phyloP scores from a whole-genome alignment of 2,888 invertebrate species.

The Cyrtodaria siliqua region DNA sequence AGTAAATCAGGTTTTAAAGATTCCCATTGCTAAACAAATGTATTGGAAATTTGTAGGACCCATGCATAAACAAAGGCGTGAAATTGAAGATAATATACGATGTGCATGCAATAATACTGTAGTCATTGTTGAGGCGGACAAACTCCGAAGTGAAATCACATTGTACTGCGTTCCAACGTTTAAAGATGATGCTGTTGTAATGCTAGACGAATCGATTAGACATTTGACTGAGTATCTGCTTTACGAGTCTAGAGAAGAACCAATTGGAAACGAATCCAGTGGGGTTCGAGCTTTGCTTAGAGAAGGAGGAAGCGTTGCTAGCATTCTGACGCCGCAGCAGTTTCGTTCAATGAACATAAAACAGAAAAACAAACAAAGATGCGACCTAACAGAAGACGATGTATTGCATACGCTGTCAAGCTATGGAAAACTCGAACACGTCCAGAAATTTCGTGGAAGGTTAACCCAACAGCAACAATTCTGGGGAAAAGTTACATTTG shows the following conservation, averaged over 20 bases:
- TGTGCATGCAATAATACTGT: constrained; percentile 45
- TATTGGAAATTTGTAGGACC: constrained; percentile 72
- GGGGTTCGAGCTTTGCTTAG: constrained; percentile 69
- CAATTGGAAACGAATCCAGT: constrained; percentile 36
- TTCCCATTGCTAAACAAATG: constrained; percentile 65
- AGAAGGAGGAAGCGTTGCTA: constrained; percentile 64
- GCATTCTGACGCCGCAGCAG: constrained; percentile 72
- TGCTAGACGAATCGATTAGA: constrained; percentile 18
- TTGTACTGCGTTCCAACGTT: constrained; percentile 60
- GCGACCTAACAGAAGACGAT: constrained; percentile 26
- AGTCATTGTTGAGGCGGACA: constrained; percentile 70
- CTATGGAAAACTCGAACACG: constrained; percentile 65
- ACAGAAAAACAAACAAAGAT: constrained; percentile 22
- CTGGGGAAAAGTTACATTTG: constrained; percentile 76
- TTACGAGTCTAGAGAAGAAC: constrained; percentile 53
- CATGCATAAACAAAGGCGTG: constrained; percentile 63
- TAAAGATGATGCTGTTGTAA: constrained; percentile 15
- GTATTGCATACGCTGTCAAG: constrained; percentile 7
- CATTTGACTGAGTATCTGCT: constrained; percentile 34
- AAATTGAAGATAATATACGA: constrained; percentile 61
- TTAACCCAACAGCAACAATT: constrained; percentile 24
- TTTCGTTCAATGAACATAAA: constrained; percentile 67
- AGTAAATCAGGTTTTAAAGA: constrained; percentile 55
- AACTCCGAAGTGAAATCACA: constrained; percentile 65
- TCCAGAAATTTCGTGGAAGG: constrained; percentile 53